Evolutionary conservation across 2,113 vertebrate species (phyloP), one percentile per base, ranked within the genome.

Genomic region (Rafetus swinhoei): DNA sequence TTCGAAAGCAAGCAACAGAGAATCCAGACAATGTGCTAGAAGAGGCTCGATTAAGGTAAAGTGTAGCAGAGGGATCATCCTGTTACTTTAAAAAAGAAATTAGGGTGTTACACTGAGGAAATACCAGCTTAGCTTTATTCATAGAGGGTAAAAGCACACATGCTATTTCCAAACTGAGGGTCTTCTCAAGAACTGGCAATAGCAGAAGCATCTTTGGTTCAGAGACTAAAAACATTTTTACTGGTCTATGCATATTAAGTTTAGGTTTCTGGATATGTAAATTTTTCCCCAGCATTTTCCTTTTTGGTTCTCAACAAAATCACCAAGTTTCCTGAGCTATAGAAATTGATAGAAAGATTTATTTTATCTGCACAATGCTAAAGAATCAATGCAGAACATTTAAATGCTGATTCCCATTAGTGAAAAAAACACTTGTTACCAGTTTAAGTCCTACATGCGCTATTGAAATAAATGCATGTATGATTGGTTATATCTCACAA

Each of bases 11-110:
- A 5, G 98, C 97, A 2, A 96, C 98, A 22, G 98, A 96, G 84
- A 98, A 98, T 39, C 99, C 99, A 1, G 82, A 93, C 19, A 99
- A 93, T 18, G 56, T 98, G 1, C 96, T 99, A 52, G 99, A 99
- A 94, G 98, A 99, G 94, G 99, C 99, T 80, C 97, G 99, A 52
- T 90, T 98, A 32, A 99, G 99, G 99, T 99, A 93, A 96, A 0
- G 0, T 24, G 8, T 82, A 39, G 29, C 21, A 22, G 29, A 13
- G 50, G 85, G 8, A 72, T 54, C 0, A 9, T 19, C n/a, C 76
- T 39, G 4, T 87, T 90, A 15, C 1, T 1, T 92, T 7, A 52
- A 10, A 12, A 52, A 50, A 81, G n/a, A 2, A 69, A 35, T 53
- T 39, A 16, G 52, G 3, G 62, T n/a, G 12, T 29, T 90, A 1